Evolutionary conservation across 1,140 invertebrate species (phyloP), one percentile per base, ranked within the genome.

Genomic region (Drosophila bocqueti): DNA sequence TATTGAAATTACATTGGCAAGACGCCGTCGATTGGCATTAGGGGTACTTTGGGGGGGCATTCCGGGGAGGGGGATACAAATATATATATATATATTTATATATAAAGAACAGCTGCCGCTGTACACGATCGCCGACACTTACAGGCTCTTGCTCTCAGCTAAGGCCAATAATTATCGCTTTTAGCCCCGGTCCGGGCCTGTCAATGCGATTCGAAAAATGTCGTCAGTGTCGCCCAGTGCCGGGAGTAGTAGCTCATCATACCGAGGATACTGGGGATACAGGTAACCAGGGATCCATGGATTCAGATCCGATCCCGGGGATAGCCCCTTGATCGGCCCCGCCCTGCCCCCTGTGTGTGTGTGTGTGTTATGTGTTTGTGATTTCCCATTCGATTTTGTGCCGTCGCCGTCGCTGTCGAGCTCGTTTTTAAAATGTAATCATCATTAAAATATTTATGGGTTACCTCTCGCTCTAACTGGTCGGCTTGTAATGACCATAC

Each of bases 1-100:
- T 91, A 91, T 91, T 91, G 87, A 91, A 91, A 91, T 91, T 91
- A 91, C 87, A 91, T 91, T 91, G 86, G 85, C 84, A 90, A 90
- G 84, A 90, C 85, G 85, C 85, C 85, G 85, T 77, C 72, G 73
- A 84, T 84, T 60, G 66, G 77, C 21, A 11, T 42, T 29, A n/a
- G 38, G 57, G 63, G 36, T 40, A 63, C 29, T 34, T n/a, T 58
- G 34, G 43, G 47, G 61, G 50, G 54, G 62, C 18, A 61, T 34
- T 26, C 55, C 29, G 38, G 26, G 18, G 3, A 4, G 62, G 36
- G 26, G 18, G 7, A 15, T n/a, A 24, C 24, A 31, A 8, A 31
- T 31, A 31, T 45, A 18, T 45, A 18, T 43, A 43, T 18, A 4
- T 36, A 15, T 24, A 8, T 21, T 24, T 15, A 6, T 8, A 57